Base-by-base conservation (phyloP, 2,888 invertebrate genomes). In the Apotomis turbidana region DNA sequence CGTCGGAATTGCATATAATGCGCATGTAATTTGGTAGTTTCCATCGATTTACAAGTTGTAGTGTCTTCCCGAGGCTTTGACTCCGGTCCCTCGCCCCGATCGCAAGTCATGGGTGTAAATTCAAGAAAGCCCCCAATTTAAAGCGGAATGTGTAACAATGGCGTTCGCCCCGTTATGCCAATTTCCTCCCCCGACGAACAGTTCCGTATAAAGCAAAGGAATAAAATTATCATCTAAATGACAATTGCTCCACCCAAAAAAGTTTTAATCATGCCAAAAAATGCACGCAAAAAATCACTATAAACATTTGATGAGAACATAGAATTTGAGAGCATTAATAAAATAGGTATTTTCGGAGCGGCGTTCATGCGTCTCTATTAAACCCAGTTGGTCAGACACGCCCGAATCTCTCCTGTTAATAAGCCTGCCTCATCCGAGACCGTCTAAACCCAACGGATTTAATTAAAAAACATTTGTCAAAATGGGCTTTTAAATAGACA, bases 61-160 rank as follows among this genome's bases (percentile, higher is more conserved):
- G 82, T 74, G 80, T 76, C 82, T 78, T 78, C 76, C 77, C 75
- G 75, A 75, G 74, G 76, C 74, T 76, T 73, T 73, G 79, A 81
- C 81, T 6, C 5, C 77, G 78, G 79, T 81, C 84, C 87, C 83
- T 84, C 83, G 79, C 76, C 87, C 85, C 81, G 82, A 81, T 79
- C 87, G 90, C 90, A 91, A 93, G 91, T 91, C 91, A 92, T 88
- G 89, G 90, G 89, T 90, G 91, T 90, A 90, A 92, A 92, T 92
- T 91, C 88, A 91, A 93, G 91, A 91, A 93, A 91, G 89, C 89
- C 90, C 93, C 90, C 90, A 91, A 91, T 92, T 93, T 91, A 90
- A 92, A 91, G 86, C 86, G 90, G 88, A 90, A 91, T 88, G 87
- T 90, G 88, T 91, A 91, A 91, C 92, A 92, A 91, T 90, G 87